Evolutionary conservation across 2,113 vertebrate species (phyloP).

Genomic region (Chaetorhynchus papuensis): DNA sequence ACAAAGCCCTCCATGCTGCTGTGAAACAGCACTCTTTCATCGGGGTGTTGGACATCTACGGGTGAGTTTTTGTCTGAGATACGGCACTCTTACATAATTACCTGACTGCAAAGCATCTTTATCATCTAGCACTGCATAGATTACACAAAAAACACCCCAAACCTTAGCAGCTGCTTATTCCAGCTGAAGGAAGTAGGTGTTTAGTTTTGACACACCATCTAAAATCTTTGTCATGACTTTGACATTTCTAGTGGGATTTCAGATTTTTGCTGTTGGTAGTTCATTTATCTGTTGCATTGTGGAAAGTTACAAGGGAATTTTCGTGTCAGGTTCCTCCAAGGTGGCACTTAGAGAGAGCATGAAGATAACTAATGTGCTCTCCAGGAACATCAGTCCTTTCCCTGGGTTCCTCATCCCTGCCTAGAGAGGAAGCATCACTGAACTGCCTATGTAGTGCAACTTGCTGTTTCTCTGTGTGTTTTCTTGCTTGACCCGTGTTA

Average conservation of each 20-base stretch:
- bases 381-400: not conserved
- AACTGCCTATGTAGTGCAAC: not conserved
- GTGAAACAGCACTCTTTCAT: constrained; percentile 96
- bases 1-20: constrained; percentile 87
- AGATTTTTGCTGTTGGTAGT: not conserved
- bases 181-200: constrained; percentile 5
- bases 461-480: not conserved
- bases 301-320: not conserved
- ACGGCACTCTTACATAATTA: not conserved
- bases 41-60: constrained; percentile 96
- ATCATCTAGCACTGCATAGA: not conserved
- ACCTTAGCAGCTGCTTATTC: not conserved
- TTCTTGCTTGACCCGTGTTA: not conserved
- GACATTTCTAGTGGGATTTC: not conserved
- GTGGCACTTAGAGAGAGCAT: not conserved
- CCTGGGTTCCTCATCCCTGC: not conserved
- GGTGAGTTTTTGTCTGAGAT: constrained; percentile 71
- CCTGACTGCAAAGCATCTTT: not conserved
- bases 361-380: not conserved
- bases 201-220: not conserved
- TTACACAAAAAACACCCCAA: fast-evolving
- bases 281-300: not conserved
- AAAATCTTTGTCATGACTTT: not conserved
- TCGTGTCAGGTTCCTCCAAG: not conserved
- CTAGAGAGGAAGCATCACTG: not conserved